Conservation (phyloP, 1,140 invertebrate species). For the Hycleus cichorii region DNA sequence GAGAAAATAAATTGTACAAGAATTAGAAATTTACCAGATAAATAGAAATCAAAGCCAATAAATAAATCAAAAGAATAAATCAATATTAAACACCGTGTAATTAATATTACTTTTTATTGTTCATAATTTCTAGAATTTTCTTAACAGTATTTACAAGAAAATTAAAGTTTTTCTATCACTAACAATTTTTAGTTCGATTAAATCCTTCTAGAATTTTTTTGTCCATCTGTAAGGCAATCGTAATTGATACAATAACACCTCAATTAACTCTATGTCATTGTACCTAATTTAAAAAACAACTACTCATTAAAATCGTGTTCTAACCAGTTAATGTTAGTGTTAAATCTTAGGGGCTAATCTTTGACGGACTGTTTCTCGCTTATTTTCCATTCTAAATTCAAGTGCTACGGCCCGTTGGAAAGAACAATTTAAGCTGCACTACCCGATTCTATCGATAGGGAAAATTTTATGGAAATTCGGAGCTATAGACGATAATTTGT, state of each 20-base stretch:
- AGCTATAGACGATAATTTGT: not conserved
- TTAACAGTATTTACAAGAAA: too few species aligned
- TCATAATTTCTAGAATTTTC: too few species aligned
- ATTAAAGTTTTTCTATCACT: too few species aligned
- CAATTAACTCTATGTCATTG: constrained; percentile 8
- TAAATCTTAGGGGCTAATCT: too few species aligned
- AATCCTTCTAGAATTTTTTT: not conserved
- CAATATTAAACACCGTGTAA: not conserved
- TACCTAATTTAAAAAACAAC: constrained; percentile 9
- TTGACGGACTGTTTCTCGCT: not conserved
- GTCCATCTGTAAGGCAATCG: not conserved
- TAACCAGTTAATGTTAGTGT: constrained; percentile 1
- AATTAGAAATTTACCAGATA: not conserved
- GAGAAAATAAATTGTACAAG: not conserved
- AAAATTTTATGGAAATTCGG: not conserved
- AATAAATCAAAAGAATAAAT: not conserved
- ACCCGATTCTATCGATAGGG: too few species aligned
- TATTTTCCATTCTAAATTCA: not conserved
- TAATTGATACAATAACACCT: constrained; percentile 1
- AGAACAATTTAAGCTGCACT: too few species aligned
- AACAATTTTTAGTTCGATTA: not conserved
- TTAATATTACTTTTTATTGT: not conserved
- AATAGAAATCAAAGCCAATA: constrained; percentile 2
- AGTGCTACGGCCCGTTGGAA: not conserved
- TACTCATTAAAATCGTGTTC: constrained; percentile 2